Percentiles rank a stretch among this genome's conserved stretches.
These are phyloP conservation scores for Clarias platycephalus DNA, from an alignment of 2,797 vertebrate genomes.

Conservation along the genomic window DNA sequence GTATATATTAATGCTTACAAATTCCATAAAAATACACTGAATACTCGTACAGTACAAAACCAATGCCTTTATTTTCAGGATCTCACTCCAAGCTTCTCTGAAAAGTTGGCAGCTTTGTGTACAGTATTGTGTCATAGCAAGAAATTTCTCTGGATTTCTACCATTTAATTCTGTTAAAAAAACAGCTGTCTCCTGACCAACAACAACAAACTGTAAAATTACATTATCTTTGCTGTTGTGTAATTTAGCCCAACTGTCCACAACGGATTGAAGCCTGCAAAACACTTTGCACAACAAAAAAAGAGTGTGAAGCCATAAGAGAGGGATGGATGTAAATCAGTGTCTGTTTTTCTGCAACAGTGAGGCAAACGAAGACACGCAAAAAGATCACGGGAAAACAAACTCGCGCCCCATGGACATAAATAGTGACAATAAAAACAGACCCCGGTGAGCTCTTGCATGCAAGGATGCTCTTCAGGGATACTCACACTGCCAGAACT, in stretches of 20 bases:
- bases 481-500: slow-evolving; percentile 1
- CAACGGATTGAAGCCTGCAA: slow-evolving; percentile 36
- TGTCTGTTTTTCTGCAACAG: slow-evolving; percentile 31
- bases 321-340: slow-evolving; percentile 60
- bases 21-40: no score
- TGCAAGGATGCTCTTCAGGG: neutral
- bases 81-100: no score
- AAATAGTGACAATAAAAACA: slow-evolving; percentile 66
- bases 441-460: slow-evolving; percentile 51
- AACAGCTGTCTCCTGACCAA: slow-evolving; percentile 47
- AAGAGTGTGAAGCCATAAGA: slow-evolving; percentile 14
- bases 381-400: slow-evolving; percentile 44
- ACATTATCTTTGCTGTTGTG: slow-evolving; percentile 25
- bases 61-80: no score
- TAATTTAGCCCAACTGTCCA: slow-evolving; percentile 49
- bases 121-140: neutral
- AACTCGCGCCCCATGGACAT: slow-evolving; percentile 58
- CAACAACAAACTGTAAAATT: slow-evolving; percentile 12
- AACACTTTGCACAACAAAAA: slow-evolving; percentile 14
- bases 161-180: neutral
- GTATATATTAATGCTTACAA: no score
- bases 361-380: slow-evolving; percentile 31
- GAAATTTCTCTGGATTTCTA: neutral
- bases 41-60: no score
- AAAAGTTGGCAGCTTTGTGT: no score